phyloP scores from a whole-genome alignment of 2,888 invertebrate species.

The Carpatolechia fugitivella region DNA sequence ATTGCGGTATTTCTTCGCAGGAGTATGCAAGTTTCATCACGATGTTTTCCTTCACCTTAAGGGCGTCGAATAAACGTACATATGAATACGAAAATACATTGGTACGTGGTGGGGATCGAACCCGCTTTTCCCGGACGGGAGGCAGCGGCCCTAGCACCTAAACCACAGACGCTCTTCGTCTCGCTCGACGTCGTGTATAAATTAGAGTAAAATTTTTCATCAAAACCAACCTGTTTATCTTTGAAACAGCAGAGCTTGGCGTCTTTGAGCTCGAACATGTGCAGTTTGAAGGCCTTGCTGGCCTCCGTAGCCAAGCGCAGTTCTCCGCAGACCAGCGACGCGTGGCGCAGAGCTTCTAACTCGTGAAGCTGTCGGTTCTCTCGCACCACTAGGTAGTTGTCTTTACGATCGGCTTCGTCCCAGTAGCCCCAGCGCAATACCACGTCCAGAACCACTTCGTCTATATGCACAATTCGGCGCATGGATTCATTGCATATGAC shows the following conservation, averaged over 20 bases:
- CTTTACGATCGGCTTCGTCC: constrained; percentile 91
- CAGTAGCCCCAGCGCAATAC: constrained; percentile 93
- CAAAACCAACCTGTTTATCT: constrained; percentile 82
- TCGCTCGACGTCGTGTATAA: too few species aligned
- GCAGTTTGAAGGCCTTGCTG: constrained; percentile 85
- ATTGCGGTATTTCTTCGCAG: too few species aligned
- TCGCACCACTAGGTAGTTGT: constrained; percentile 87
- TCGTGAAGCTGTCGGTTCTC: constrained; percentile 70
- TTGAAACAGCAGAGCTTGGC: constrained; percentile 87
- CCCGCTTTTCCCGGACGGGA: too few species aligned
- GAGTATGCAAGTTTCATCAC: too few species aligned
- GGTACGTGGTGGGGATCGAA: too few species aligned
- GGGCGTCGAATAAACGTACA: too few species aligned
- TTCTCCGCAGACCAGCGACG: constrained; percentile 85
- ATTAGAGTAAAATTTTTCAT: background rate
- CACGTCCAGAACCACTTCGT: constrained; percentile 83
- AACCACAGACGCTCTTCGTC: too few species aligned
- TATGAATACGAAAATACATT: too few species aligned
- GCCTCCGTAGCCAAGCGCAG: constrained; percentile 87
- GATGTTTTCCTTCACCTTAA: too few species aligned
- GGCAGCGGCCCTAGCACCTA: too few species aligned
- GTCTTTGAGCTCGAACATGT: constrained; percentile 89
- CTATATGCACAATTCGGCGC: constrained; percentile 87
- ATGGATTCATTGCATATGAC: constrained; percentile 84
- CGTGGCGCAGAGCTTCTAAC: constrained; percentile 74